Conservation (phyloP, 2,113 vertebrate genomes). For the Odontophorus gujanensis region DNA sequence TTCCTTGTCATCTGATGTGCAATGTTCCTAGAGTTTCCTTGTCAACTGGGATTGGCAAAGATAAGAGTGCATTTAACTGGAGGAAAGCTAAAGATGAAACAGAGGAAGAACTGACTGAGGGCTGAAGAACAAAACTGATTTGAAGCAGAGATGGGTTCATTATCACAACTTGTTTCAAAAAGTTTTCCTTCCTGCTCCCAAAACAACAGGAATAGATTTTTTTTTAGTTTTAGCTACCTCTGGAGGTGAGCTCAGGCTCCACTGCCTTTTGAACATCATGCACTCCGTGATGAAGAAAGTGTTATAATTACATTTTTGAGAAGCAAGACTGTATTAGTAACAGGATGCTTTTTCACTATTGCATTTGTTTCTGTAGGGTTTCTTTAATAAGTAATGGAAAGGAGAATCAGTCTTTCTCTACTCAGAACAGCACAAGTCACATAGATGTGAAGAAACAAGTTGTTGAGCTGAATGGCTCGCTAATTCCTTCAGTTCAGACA, state of each 20-base stretch:
- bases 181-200: not conserved
- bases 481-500: not conserved
- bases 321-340: not conserved
- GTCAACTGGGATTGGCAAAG: not conserved
- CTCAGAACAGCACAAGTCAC: not conserved
- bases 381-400: not conserved
- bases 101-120: not conserved
- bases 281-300: not conserved
- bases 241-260: not conserved
- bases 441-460: not conserved
- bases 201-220: not conserved
- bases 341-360: not conserved
- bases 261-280: not conserved
- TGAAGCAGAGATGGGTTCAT: not conserved
- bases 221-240: not conserved
- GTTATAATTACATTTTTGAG: constrained; percentile 8
- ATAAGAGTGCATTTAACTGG: not conserved
- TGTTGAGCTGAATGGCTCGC: not conserved
- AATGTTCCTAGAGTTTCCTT: not conserved
- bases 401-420: not conserved
- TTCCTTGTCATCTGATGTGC: not conserved
- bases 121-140: not conserved
- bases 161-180: not conserved
- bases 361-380: not conserved
- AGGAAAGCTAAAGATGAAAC: not conserved